phyloP scores from a whole-genome alignment of 2,888 invertebrate species.

The Synergus gifuensis region DNA sequence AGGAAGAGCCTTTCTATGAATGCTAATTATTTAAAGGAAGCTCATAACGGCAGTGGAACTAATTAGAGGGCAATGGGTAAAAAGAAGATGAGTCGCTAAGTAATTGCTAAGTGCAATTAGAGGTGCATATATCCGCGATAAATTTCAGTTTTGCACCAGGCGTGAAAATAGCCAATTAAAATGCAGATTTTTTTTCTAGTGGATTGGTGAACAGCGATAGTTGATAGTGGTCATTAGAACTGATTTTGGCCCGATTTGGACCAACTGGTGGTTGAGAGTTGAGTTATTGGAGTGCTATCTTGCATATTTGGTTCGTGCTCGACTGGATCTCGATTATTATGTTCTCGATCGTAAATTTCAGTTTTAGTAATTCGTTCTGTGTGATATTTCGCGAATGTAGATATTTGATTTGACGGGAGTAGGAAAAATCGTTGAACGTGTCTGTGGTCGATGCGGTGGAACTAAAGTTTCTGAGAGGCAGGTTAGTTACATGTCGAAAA shows the following conservation, averaged over 20 bases:
- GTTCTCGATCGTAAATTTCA: too few relatives aligned
- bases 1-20: constrained; percentile 25
- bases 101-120: constrained; percentile 39
- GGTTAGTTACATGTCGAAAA: constrained; percentile 71
- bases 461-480: constrained; percentile 65
- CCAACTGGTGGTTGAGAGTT: too few relatives aligned
- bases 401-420: background rate
- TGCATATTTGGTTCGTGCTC: too few relatives aligned
- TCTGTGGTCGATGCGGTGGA: constrained; percentile 60
- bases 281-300: too few relatives aligned
- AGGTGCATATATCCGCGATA: constrained; percentile 9
- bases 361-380: background rate
- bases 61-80: constrained; percentile 55
- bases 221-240: too few relatives aligned
- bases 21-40: constrained; percentile 60
- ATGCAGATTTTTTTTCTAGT: background rate
- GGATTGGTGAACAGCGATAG: background rate
- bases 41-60: constrained; percentile 53
- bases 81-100: constrained; percentile 22
- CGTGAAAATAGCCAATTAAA: constrained; percentile 39
- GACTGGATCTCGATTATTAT: background rate
- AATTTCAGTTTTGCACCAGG: constrained; percentile 15
- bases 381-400: background rate
- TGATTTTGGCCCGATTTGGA: too few relatives aligned
- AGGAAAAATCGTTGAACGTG: constrained; percentile 52